phyloP scores from a whole-genome alignment of 2,113 vertebrate species.

The Psittacus erithacus region DNA sequence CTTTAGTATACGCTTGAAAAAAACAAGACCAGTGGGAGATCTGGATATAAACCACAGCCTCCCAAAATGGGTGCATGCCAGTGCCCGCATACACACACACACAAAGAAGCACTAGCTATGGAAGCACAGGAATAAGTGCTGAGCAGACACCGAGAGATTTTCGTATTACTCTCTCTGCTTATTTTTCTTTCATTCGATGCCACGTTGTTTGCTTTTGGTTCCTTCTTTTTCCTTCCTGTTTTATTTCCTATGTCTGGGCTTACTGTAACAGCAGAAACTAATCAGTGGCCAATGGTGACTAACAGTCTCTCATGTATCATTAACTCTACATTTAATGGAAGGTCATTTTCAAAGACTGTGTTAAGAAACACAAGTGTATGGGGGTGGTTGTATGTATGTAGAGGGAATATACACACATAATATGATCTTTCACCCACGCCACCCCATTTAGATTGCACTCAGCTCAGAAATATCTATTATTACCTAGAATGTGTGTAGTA shows the following conservation, averaged over 20 bases:
- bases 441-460: neutral
- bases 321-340: conserved; percentile 44
- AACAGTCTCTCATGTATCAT: conserved; percentile 9
- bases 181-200: conserved; percentile 40
- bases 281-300: conserved; percentile 48
- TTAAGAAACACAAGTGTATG: neutral
- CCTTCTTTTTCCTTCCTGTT: neutral
- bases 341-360: neutral
- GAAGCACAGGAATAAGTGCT: neutral
- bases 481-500: conserved; percentile 31
- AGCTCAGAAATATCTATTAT: conserved; percentile 28
- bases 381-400: neutral
- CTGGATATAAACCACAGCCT: neutral
- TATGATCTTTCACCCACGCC: neutral
- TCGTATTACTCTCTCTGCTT: neutral
- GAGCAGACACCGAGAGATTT: neutral
- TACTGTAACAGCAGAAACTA: conserved; percentile 40
- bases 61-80: neutral
- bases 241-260: neutral
- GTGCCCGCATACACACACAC: accelerated
- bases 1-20: neutral
- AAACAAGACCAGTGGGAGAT: neutral
- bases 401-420: neutral
- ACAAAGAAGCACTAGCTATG: neutral
- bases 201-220: neutral